phyloP scores from a whole-genome alignment of 2,888 invertebrate species.

The Drosophila lacicola region DNA sequence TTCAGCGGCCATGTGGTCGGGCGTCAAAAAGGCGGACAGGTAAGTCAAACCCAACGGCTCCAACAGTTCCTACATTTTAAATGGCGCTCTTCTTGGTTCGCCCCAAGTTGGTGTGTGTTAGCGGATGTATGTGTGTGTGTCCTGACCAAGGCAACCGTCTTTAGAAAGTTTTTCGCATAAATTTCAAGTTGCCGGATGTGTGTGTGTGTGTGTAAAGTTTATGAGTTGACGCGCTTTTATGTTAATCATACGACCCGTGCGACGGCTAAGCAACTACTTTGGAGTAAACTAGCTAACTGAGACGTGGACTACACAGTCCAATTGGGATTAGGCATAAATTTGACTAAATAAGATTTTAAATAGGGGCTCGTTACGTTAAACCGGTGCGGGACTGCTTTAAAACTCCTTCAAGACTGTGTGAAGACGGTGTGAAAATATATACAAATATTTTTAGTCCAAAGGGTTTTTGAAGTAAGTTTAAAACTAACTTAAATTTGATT shows the following conservation, averaged over 20 bases:
- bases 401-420: no score
- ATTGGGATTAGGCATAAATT: constrained; percentile 7
- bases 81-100: constrained; percentile 4
- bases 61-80: constrained; percentile 18
- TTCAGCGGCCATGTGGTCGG: constrained; percentile 95
- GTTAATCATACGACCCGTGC: constrained; percentile 54
- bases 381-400: neutral
- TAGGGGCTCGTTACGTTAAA: neutral
- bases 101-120: neutral
- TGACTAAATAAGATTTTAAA: constrained; percentile 10
- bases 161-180: constrained; percentile 44
- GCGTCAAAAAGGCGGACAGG: constrained; percentile 93
- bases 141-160: constrained; percentile 15
- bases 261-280: constrained; percentile 19
- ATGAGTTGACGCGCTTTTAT: constrained; percentile 39
- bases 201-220: constrained; percentile 27
- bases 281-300: constrained; percentile 7
- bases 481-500: neutral
- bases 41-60: constrained; percentile 66
- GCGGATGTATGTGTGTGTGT: constrained; percentile 3
- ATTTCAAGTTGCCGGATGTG: constrained; percentile 35
- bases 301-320: constrained; percentile 1
- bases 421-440: neutral
- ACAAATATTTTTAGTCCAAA: neutral
- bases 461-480: neutral